phyloP scores from a whole-genome alignment of 2,888 invertebrate species.

The Mythimna ferrago region DNA sequence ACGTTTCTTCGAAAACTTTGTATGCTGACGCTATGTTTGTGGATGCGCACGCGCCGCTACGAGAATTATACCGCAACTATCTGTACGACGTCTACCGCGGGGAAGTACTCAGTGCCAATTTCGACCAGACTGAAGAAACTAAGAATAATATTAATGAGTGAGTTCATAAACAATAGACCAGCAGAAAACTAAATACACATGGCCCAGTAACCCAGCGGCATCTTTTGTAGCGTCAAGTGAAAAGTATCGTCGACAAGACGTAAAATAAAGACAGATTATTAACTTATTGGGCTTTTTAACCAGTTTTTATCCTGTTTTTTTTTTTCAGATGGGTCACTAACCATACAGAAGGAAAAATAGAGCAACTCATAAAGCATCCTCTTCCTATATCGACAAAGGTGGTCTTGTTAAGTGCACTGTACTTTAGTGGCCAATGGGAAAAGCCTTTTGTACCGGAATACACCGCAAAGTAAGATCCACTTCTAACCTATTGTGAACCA shows the following conservation, averaged over 20 bases:
- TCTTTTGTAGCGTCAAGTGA: background rate
- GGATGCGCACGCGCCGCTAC: slow-evolving; percentile 89
- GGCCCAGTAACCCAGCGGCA: background rate
- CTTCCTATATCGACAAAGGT: slow-evolving; percentile 90
- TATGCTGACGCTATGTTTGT: slow-evolving; percentile 92
- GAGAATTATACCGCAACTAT: slow-evolving; percentile 88
- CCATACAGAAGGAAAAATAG: slow-evolving; percentile 92
- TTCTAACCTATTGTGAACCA: background rate
- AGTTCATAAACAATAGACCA: slow-evolving; percentile 64
- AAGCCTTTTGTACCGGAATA: slow-evolving; percentile 90
- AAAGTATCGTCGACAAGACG: background rate
- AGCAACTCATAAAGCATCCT: slow-evolving; percentile 88
- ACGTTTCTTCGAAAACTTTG: slow-evolving; percentile 76
- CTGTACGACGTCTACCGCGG: slow-evolving; percentile 90
- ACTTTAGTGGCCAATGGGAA: slow-evolving; percentile 94
- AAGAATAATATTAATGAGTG: slow-evolving; percentile 89
- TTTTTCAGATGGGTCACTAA: slow-evolving; percentile 91
- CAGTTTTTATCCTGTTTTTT: background rate
- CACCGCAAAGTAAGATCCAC: slow-evolving; percentile 88
- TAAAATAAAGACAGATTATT: background rate
- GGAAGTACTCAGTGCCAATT: slow-evolving; percentile 90
- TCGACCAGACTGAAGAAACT: slow-evolving; percentile 77
- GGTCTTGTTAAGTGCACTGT: slow-evolving; percentile 93
- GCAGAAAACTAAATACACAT: background rate
- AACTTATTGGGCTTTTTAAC: background rate